Evolutionary conservation across 2,113 vertebrate genomes (phyloP).

Genomic region (Oncorhynchus nerka): DNA sequence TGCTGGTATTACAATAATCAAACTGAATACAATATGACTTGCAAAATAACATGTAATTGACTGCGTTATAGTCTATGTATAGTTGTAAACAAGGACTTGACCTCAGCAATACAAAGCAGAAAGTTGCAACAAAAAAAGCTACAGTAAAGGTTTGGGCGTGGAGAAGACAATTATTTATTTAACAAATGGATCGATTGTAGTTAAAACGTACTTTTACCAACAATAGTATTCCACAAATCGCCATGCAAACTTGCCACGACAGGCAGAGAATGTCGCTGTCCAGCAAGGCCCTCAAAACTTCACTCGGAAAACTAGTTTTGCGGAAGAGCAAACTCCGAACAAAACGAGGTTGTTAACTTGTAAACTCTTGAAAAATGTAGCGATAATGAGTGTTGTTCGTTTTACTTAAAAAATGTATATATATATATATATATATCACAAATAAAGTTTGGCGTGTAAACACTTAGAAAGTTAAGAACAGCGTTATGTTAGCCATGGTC

Average conservation of each 20-base stretch:
- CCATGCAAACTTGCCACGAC: not conserved
- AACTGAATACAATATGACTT: too few species aligned
- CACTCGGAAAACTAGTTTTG: constrained; percentile 18
- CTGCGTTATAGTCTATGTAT: too few species aligned
- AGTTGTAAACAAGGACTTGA: too few species aligned
- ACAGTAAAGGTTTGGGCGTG: too few species aligned
- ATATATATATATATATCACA: not conserved
- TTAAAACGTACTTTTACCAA: constrained; percentile 10
- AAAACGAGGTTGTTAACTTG: not conserved
- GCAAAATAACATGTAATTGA: too few species aligned
- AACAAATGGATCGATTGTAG: too few species aligned
- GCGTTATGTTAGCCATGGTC: constrained; percentile 76
- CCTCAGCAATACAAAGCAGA: too few species aligned
- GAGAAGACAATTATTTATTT: too few species aligned
- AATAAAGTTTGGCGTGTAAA: not conserved
- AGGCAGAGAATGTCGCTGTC: constrained; percentile 35
- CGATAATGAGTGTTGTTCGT: not conserved
- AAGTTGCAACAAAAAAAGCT: too few species aligned
- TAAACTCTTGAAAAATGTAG: not conserved
- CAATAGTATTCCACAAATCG: not conserved
- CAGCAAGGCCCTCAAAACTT: constrained; percentile 24
- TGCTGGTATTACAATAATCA: too few species aligned
- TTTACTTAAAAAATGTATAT: not conserved
- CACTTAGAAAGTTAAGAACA: not conserved
- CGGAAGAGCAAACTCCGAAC: constrained; percentile 32